Evolutionary conservation across 2,113 vertebrate genomes (phyloP).

Genomic region (Leptobrachium ailaonicum): DNA sequence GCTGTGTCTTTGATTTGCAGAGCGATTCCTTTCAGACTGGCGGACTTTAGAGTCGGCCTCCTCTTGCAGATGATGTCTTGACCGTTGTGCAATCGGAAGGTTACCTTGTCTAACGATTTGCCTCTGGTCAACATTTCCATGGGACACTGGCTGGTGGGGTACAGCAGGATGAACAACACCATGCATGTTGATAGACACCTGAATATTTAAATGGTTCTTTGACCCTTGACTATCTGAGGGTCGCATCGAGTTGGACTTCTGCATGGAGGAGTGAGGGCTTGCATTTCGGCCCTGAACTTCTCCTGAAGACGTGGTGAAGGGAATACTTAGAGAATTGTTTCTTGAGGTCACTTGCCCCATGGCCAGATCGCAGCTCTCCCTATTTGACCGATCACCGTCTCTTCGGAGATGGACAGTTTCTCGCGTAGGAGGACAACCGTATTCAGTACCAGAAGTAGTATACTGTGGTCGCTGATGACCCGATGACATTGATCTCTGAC

Average conservation of each 20-base stretch:
- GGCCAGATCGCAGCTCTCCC: constrained; percentile 78
- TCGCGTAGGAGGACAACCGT: constrained; percentile 78
- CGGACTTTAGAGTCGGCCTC: constrained; percentile 80
- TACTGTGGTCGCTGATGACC: constrained; percentile 88
- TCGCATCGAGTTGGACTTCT: constrained; percentile 85
- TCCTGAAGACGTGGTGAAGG: constrained; percentile 76
- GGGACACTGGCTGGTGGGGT: constrained; percentile 80
- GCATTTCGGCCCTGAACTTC: constrained; percentile 90
- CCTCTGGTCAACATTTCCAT: constrained; percentile 82
- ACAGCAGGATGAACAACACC: constrained; percentile 80
- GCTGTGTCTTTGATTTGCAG: constrained; percentile 80
- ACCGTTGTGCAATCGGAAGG: constrained; percentile 81
- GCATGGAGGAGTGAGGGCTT: constrained; percentile 83
- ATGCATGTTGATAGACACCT: constrained; percentile 87
- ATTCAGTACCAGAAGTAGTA: constrained; percentile 84
- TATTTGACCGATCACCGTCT: constrained; percentile 69
- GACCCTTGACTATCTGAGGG: constrained; percentile 81
- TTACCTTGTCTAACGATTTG: constrained; percentile 77
- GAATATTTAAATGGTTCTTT: constrained; percentile 87
- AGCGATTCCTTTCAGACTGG: constrained; percentile 81
- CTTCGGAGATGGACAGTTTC: constrained; percentile 72
- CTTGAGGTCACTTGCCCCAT: constrained; percentile 70
- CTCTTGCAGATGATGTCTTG: constrained; percentile 83
- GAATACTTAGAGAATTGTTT: constrained; percentile 73
- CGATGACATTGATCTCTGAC: constrained; percentile 68